Conservation (phyloP, 2,113 vertebrate genomes). For the Ceyx melanurus region DNA sequence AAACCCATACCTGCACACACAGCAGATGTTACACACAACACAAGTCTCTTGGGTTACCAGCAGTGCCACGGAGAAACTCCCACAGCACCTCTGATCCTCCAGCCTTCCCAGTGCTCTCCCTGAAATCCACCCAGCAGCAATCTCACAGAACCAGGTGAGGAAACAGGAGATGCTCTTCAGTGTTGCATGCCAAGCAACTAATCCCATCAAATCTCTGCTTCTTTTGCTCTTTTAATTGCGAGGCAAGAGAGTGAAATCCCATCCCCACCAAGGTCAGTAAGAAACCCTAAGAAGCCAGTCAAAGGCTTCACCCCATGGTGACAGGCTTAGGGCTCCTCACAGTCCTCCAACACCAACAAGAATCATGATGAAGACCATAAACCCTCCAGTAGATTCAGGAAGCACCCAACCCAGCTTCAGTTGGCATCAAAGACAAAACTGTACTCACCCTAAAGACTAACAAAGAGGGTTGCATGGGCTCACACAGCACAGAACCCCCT, state of each 20-base stretch:
- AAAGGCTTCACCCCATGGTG: background rate
- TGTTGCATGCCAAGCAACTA: background rate
- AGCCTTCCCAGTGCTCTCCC: background rate
- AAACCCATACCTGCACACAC: background rate
- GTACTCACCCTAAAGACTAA: background rate
- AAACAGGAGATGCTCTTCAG: background rate
- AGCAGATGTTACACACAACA: background rate
- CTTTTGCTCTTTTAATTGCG: background rate
- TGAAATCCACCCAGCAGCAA: background rate
- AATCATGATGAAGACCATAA: background rate
- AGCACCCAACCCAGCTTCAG: background rate
- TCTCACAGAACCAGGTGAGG: background rate
- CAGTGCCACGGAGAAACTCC: background rate
- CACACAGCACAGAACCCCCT: accelerated
- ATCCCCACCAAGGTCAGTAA: background rate
- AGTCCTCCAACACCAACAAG: background rate
- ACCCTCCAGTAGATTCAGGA: background rate
- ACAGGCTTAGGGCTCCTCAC: background rate
- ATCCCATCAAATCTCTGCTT: background rate
- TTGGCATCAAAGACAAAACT: accelerated
- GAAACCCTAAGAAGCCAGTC: background rate
- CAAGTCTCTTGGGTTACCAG: background rate
- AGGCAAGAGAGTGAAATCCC: background rate
- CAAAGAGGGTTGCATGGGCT: accelerated
- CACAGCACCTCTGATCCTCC: background rate